A percentile compares a stretch with the other conserved stretches of the same genome.
These are phyloP conservation scores for Perca fluviatilis DNA, from an alignment of 2,113 vertebrate species.

Conservation along the genomic window DNA sequence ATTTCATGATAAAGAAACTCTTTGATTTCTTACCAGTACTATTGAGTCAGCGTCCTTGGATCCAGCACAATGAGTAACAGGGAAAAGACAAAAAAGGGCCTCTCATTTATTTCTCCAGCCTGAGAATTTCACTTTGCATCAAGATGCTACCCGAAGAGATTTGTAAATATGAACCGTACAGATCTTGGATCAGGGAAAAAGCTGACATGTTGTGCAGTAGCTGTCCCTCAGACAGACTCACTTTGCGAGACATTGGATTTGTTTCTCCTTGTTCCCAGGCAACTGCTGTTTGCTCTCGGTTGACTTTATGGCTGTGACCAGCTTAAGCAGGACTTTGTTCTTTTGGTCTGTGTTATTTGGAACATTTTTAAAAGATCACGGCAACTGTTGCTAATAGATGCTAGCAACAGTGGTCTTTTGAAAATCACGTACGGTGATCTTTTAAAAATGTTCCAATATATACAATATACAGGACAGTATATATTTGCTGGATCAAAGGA, in stretches of 20 bases:
- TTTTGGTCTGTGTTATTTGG: not conserved
- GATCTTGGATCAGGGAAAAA: too few species aligned
- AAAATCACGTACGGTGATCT: too few species aligned
- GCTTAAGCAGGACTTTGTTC: not conserved
- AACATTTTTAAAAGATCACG: conserved; percentile 12
- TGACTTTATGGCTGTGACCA: not conserved
- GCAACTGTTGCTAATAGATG: not conserved
- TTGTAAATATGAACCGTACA: conserved; percentile 26
- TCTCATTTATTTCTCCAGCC: not conserved
- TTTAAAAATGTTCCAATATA: too few species aligned
- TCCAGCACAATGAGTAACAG: not conserved
- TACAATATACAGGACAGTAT: too few species aligned
- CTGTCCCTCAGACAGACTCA: conserved; percentile 10
- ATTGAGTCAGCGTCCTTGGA: not conserved
- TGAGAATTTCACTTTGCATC: conserved; percentile 6
- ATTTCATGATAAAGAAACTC: not conserved
- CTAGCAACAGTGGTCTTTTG: too few species aligned
- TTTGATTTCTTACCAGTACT: conserved; percentile 39
- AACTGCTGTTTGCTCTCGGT: conserved; percentile 77
- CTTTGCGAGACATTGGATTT: conserved; percentile 33
- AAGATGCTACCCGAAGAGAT: not conserved
- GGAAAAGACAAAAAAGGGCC: not conserved
- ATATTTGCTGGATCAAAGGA: not conserved
- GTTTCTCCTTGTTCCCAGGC: conserved; percentile 87
- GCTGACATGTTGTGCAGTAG: not conserved